Evolutionary conservation across 1,140 invertebrate genomes (phyloP).

Genomic region (Pseudomyrmex sp.): DNA sequence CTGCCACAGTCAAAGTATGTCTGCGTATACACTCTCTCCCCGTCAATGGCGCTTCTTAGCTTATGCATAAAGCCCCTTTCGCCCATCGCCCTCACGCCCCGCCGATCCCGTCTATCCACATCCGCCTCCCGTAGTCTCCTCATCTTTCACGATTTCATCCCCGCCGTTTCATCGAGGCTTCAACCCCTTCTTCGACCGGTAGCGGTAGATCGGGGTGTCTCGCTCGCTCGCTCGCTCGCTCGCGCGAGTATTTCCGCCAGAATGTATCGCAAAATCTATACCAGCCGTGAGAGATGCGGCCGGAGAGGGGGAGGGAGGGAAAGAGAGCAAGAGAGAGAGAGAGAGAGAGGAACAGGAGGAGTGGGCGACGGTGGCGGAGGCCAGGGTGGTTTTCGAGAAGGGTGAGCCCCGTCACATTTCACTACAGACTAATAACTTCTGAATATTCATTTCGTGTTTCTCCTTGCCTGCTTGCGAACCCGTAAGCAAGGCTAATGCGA

Average conservation of each 20-base stretch:
- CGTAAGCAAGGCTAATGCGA: conserved; percentile 84
- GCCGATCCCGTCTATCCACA: conserved; percentile 60
- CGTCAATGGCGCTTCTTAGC: conserved; percentile 84
- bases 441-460: conserved; percentile 86
- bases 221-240: conserved; percentile 71
- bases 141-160: conserved; percentile 70
- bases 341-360: conserved; percentile 60
- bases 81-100: conserved; percentile 69
- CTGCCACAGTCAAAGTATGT: conserved; percentile 72
- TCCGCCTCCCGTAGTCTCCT: conserved; percentile 49
- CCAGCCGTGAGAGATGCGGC: conserved; percentile 70
- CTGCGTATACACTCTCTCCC: conserved; percentile 47
- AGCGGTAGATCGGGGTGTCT: conserved; percentile 66
- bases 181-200: conserved; percentile 73
- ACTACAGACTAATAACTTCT: conserved; percentile 86
- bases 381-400: conserved; percentile 80
- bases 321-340: background rate
- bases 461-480: conserved; percentile 78
- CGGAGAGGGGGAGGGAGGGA: conserved; percentile 54
- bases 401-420: conserved; percentile 85
- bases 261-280: conserved; percentile 85
- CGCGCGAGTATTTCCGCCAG: conserved; percentile 78
- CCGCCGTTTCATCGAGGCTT: conserved; percentile 70
- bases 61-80: conserved; percentile 83
- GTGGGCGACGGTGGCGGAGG: conserved; percentile 74